Base-by-base conservation (phyloP, 2,888 invertebrate genomes). In the Camponotus fellah region DNA sequence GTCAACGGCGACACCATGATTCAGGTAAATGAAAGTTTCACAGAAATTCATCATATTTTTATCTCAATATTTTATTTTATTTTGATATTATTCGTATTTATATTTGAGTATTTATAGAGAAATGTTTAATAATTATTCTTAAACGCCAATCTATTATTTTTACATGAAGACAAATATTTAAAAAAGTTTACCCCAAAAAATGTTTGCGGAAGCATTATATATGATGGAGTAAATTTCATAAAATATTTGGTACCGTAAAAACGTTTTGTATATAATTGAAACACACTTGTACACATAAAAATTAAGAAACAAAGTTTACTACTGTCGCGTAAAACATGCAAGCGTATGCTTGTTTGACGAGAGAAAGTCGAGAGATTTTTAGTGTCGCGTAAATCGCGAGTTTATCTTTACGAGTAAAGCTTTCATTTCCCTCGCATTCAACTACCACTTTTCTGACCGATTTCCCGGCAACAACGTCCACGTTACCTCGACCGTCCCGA, bases 21-120 rank as follows among this genome's bases (percentile, higher is more conserved):
- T 90, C 97, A 97, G 96, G 97, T 97, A 91, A 93, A 94, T 82
- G 1, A 65, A 14, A 8, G 21, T 21, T 17, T n/a, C 14, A 66
- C 3, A 21, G 14, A 43, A 40, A 17, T n/a, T 49, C 5, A 17
- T 10, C 4, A 3, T 32, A 17, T 40, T 68, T 68, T 68, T 32
- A 46, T 66, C 46, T 46, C 3, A 8, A 6, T 34, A 17, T 2
- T 53, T 53, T 53, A 49, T 0, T 46, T 46, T n/a, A 26, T n/a
- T 40, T 72, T 21, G 32, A 4, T 37, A 43, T 60, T 58, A 17
- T n/a, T 10, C 10, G 2, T 5, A 4, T 5, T 64, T 46, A 21
- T 58, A 72, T 17, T 65, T 49, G 10, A 40, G n/a, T 3, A 62
- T 10, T 32, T 74, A n/a, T 37, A 60, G 40, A n/a, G 43, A 72